Evolutionary conservation across 2,113 vertebrate species (phyloP).

Genomic region (Apaloderma vittatum): DNA sequence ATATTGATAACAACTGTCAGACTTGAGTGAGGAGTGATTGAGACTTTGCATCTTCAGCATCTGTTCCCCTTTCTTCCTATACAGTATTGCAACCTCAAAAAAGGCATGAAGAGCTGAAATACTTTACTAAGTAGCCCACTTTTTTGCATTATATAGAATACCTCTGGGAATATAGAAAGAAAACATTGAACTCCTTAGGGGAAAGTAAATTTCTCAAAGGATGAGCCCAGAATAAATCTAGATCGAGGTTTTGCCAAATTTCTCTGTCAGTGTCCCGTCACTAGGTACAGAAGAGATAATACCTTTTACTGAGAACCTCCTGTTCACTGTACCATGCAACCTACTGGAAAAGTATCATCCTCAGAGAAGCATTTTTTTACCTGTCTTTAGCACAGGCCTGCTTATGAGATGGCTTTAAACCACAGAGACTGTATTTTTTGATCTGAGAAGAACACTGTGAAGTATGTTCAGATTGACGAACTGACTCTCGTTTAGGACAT

Average conservation of each 20-base stretch:
- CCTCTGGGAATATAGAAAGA: not conserved
- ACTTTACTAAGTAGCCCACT: not conserved
- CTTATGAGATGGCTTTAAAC: not conserved
- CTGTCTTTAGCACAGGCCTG: not conserved
- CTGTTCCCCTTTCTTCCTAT: not conserved
- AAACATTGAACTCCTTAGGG: not conserved
- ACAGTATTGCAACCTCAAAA: not conserved
- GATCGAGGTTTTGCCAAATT: not conserved
- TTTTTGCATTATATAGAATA: not conserved
- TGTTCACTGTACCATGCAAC: not conserved
- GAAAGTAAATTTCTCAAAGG: not conserved
- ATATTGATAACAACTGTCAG: constrained; percentile 1
- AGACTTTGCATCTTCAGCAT: not conserved
- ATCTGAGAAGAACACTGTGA: not conserved
- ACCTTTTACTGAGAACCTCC: not conserved
- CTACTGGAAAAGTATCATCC: not conserved
- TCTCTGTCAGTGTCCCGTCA: not conserved
- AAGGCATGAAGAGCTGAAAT: not conserved
- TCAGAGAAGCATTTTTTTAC: not conserved
- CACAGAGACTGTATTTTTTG: not conserved
- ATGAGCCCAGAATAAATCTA: not conserved
- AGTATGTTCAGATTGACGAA: not conserved
- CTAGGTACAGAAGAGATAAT: not conserved
- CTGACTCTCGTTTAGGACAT: not conserved
- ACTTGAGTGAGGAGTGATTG: not conserved